These are phyloP conservation scores for Microctenopoma stevenorrisi DNA, from an alignment of 2,797 vertebrate species.

Conservation along the genomic window DNA sequence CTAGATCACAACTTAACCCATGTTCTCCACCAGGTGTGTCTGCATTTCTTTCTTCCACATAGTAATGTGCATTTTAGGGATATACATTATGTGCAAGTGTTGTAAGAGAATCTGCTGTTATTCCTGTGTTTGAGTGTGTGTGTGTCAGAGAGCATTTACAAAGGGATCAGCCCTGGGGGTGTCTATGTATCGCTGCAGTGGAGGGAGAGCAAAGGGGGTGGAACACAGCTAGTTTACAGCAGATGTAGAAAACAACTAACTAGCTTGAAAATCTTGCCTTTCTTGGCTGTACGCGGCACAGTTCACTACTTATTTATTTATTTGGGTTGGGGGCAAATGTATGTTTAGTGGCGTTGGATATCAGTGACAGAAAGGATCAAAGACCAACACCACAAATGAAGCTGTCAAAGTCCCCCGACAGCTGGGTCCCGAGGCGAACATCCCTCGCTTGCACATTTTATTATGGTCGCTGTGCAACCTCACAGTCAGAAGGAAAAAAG, in stretches of 20 bases:
- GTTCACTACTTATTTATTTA: conserved; percentile 74
- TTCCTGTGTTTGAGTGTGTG: conserved; percentile 54
- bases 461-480: conserved; percentile 75
- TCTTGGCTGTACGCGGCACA: conserved; percentile 46
- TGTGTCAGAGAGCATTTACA: conserved; percentile 76
- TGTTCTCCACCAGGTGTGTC: conserved; percentile 45
- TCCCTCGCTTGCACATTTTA: conserved; percentile 74
- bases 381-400: conserved; percentile 81
- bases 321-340: conserved; percentile 74
- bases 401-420: conserved; percentile 83
- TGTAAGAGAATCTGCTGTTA: conserved; percentile 50
- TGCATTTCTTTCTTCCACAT: conserved; percentile 40
- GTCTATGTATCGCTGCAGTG: conserved; percentile 64
- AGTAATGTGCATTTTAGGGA: conserved; percentile 72
- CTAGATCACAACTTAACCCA: conserved; percentile 29
- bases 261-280: conserved; percentile 49
- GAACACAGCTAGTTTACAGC: conserved; percentile 72
- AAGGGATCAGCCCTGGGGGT: conserved; percentile 72
- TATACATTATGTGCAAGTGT: conserved; percentile 57
- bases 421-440: conserved; percentile 78
- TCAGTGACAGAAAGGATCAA: conserved; percentile 83
- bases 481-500: conserved; percentile 65
- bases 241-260: conserved; percentile 64
- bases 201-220: conserved; percentile 63
- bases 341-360: conserved; percentile 76